These are phyloP conservation scores for Lepus americanus DNA, from an alignment of 2,113 vertebrate genomes.

Conservation along the genomic window DNA sequence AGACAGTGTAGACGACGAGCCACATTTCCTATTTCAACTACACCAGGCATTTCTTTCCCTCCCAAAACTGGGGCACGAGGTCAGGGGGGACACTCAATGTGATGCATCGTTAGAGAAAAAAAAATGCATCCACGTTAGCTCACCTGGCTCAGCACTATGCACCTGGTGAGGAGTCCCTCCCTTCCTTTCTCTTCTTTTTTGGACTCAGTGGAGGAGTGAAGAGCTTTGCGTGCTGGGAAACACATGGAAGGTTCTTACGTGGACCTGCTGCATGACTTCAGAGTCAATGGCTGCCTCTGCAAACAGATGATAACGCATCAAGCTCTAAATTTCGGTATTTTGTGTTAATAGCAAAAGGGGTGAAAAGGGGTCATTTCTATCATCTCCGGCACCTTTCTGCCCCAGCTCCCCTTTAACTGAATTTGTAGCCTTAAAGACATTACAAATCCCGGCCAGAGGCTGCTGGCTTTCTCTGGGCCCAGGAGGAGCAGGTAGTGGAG, in stretches of 20 bases:
- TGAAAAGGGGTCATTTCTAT: constrained; percentile 11
- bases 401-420: constrained; percentile 12
- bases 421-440: neutral
- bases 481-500: constrained; percentile 19
- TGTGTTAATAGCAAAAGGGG: neutral
- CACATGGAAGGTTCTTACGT: neutral
- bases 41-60: constrained; percentile 27
- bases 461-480: neutral
- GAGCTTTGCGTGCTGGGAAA: neutral
- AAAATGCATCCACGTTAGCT: constrained; percentile 28
- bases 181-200: neutral
- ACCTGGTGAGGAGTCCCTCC: neutral
- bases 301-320: neutral
- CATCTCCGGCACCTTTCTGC: neutral
- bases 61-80: constrained; percentile 32
- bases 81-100: constrained; percentile 72
- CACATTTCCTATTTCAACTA: constrained; percentile 27
- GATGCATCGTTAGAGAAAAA: constrained; percentile 56
- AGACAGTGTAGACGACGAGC: constrained; percentile 66
- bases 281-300: neutral
- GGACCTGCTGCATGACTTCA: neutral
- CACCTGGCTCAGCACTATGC: neutral
- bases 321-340: neutral
- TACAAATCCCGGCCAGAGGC: neutral
- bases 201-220: neutral